Percentiles rank a stretch among this genome's conserved stretches.
phyloP scores from a whole-genome alignment of 2,888 invertebrate species.

The Megamerina dolium region DNA sequence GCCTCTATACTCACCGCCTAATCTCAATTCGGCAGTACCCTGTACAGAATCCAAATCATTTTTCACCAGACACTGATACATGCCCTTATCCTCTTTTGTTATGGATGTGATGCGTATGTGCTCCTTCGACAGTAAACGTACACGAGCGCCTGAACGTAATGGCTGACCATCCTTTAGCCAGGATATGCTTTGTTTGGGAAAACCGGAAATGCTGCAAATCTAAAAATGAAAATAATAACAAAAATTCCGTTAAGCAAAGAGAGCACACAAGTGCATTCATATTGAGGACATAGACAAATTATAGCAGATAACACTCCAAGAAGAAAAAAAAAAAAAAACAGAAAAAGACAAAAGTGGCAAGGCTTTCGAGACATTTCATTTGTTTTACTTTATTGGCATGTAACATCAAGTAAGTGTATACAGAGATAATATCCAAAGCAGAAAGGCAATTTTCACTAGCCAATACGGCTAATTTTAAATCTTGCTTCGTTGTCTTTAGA shows the following conservation, averaged over 20 bases:
- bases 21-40: constrained; percentile 68
- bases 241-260: neutral
- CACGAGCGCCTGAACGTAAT: constrained; percentile 55
- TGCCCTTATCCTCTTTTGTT: constrained; percentile 75
- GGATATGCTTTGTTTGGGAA: constrained; percentile 66
- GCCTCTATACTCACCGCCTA: constrained; percentile 73
- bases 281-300: constrained; percentile 1
- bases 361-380: too few species aligned
- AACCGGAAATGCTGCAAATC: constrained; percentile 77
- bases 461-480: too few species aligned
- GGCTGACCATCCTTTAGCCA: constrained; percentile 74
- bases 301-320: too few species aligned
- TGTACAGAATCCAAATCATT: constrained; percentile 77
- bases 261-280: neutral
- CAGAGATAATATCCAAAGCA: too few species aligned
- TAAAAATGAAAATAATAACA: constrained; percentile 26
- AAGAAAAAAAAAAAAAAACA: neutral
- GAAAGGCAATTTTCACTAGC: too few species aligned
- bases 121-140: constrained; percentile 53
- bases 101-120: constrained; percentile 59
- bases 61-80: constrained; percentile 85
- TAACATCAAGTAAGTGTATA: too few species aligned
- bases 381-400: too few species aligned
- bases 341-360: too few species aligned
- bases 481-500: too few species aligned